Base-by-base conservation (phyloP, 1,140 invertebrate genomes). In the Hermetia illucens region DNA sequence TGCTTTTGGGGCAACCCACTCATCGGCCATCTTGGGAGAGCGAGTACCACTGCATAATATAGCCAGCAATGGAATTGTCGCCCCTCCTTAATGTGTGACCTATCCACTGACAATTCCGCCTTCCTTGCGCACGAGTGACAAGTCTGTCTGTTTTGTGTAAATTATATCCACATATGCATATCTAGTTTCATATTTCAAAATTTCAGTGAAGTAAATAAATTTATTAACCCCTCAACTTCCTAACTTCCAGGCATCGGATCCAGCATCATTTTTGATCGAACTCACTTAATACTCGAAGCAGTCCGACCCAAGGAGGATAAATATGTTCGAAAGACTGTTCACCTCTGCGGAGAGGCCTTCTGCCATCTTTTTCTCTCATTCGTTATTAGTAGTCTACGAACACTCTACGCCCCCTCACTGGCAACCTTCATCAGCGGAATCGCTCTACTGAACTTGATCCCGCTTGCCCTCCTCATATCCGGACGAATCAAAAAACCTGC, bases 291-390 rank as follows among this genome's bases (percentile, higher is more conserved):
- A n/a, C 30, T 58, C 35, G 55, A 58, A 42, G 55, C 55, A 37
- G 55, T 58, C 12, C 53, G 55, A 39, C 55, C 55, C 17, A 52
- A 53, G 2, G 55, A 58, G 41, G 55, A 58, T 42, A 58, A 58
- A 32, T 58, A 48, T 27, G 55, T 58, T 1, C 43, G 55, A 21
- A 58, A 58, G 24, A 58, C 55, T 1, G 58, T 58, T 13, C 52
- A 53, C 18, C 32, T 58, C 27, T 58, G 55, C 27, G 55, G 55
- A 16, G 55, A 58, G 39, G 55, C 55, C 16, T 58, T 58, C 29
- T 58, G 55, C 39, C 55, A 58, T 31, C 39, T 58, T 1, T 58
- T 58, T 34, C 45, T 58, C 2, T 58, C 55, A 3, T 58, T 58
- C 19, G 55, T 56, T 3, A 58, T 58, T 29, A 58, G 53, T 47